Percentiles rank a stretch among this genome's conserved stretches.
These are phyloP conservation scores for Hypena proboscidalis DNA, from an alignment of 2,888 invertebrate species.

Conservation along the genomic window DNA sequence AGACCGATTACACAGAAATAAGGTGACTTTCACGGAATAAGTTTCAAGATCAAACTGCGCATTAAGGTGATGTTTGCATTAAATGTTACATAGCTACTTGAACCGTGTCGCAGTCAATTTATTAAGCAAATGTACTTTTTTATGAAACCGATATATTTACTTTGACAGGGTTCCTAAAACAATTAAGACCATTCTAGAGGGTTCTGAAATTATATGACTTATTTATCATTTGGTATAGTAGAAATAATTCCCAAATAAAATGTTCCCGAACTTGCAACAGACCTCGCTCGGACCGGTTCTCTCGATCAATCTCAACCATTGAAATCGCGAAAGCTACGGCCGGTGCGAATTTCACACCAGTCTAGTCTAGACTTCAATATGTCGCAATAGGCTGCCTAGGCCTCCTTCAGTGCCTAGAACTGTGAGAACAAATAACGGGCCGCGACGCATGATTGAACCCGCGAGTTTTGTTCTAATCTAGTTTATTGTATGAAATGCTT, in stretches of 20 bases:
- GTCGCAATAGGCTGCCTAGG: slow-evolving; percentile 64
- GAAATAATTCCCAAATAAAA: slow-evolving; percentile 45
- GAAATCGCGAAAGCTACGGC: slow-evolving; percentile 76
- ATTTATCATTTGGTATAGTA: too few species aligned
- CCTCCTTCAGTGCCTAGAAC: slow-evolving; percentile 62
- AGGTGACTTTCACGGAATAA: slow-evolving; percentile 10
- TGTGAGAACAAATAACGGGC: slow-evolving; percentile 75
- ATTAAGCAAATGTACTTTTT: too few species aligned
- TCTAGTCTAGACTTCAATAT: slow-evolving; percentile 73
- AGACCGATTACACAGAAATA: slow-evolving; percentile 20
- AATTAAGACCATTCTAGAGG: too few species aligned
- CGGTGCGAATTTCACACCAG: slow-evolving; percentile 82
- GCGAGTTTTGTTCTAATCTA: slow-evolving; percentile 48
- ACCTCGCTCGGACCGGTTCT: slow-evolving; percentile 68
- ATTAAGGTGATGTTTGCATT: too few species aligned
- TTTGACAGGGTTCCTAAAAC: too few species aligned
- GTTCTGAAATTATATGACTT: too few species aligned
- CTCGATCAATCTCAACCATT: slow-evolving; percentile 72
- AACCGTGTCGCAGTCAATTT: too few species aligned
- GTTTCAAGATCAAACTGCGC: slow-evolving; percentile 27
- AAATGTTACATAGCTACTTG: too few species aligned
- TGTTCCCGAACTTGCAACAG: slow-evolving; percentile 38
- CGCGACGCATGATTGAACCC: slow-evolving; percentile 57
- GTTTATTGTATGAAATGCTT: slow-evolving; percentile 32
- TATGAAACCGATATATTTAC: too few species aligned